Percentiles rank a stretch among this genome's conserved stretches.
Conservation (phyloP, 1,140 invertebrate genomes). For the Campodea augens region DNA sequence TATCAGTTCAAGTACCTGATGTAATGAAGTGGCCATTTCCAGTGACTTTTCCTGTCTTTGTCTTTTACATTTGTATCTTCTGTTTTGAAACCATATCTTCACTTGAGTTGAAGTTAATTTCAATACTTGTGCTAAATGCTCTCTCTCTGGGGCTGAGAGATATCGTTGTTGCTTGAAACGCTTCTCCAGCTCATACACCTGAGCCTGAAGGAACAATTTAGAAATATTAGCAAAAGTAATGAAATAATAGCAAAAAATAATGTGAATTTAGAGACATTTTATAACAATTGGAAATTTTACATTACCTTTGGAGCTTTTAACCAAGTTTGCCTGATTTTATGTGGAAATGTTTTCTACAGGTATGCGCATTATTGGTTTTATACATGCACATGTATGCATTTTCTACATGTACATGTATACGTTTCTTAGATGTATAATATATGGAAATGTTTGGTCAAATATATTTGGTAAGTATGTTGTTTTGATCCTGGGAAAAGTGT, state of each 20-base stretch:
- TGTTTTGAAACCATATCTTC: constrained; percentile 43
- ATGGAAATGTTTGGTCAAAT: too few relatives aligned
- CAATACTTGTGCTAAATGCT: constrained; percentile 35
- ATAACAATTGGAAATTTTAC: not conserved
- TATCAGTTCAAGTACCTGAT: not conserved
- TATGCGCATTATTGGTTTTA: too few relatives aligned
- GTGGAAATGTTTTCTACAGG: constrained; percentile 3
- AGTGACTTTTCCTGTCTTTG: constrained; percentile 14
- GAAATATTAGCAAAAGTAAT: not conserved
- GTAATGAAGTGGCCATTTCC: constrained; percentile 8
- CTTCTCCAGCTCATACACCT: constrained; percentile 47
- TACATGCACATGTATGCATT: too few relatives aligned
- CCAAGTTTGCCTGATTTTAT: too few relatives aligned
- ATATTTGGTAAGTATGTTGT: too few relatives aligned
- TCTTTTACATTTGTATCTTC: constrained; percentile 39
- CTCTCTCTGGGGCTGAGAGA: constrained; percentile 43
- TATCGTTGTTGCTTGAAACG: constrained; percentile 46
- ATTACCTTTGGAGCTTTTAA: not conserved
- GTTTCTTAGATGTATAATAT: too few relatives aligned
- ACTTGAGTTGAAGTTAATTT: constrained; percentile 31
- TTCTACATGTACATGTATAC: too few relatives aligned
- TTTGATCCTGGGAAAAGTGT: too few relatives aligned
- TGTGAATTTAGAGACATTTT: not conserved
- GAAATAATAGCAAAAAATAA: not conserved
- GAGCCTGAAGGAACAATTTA: constrained; percentile 34